A percentile compares a stretch with the other conserved stretches of the same genome.
Conservation (phyloP, 2,888 invertebrate species). For the Mythimna vitellina region DNA sequence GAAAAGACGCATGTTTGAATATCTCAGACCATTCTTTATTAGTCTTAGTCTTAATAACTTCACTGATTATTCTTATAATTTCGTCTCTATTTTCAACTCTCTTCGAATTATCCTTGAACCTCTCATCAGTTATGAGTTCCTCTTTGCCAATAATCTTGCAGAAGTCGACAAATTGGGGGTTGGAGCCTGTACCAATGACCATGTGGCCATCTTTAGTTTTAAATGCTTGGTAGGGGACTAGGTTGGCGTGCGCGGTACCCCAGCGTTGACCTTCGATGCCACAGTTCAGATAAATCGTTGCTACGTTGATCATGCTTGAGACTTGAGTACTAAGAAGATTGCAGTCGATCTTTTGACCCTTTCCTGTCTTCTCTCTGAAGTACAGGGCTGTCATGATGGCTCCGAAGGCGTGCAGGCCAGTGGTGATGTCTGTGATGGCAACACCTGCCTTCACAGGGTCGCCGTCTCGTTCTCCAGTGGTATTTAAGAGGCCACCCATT, state of each 20-base stretch:
- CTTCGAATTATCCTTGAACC: slow-evolving; percentile 93
- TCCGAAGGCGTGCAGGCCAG: slow-evolving; percentile 98
- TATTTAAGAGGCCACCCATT: slow-evolving; percentile 96
- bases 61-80: slow-evolving; percentile 91
- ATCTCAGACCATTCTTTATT: slow-evolving; percentile 94
- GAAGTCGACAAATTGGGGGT: slow-evolving; percentile 94
- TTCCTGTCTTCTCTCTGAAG: slow-evolving; percentile 93
- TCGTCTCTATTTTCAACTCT: slow-evolving; percentile 94
- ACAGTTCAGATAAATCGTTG: slow-evolving; percentile 97
- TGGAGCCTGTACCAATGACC: slow-evolving; percentile 96
- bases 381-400: slow-evolving; percentile 97
- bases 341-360: slow-evolving; percentile 98
- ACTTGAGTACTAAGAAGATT: slow-evolving; percentile 98
- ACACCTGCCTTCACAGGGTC: slow-evolving; percentile 98
- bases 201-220: slow-evolving; percentile 95
- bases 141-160: slow-evolving; percentile 92
- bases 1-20: slow-evolving; percentile 94
- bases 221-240: slow-evolving; percentile 98
- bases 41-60: slow-evolving; percentile 91
- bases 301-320: slow-evolving; percentile 96
- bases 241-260: slow-evolving; percentile 98
- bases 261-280: slow-evolving; percentile 94
- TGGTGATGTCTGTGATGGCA: slow-evolving; percentile 97
- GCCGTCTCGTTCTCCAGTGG: slow-evolving; percentile 96
- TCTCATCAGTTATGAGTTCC: slow-evolving; percentile 91